Evolutionary conservation across 2,888 invertebrate genomes (phyloP).

Genomic region (Labia minor): DNA sequence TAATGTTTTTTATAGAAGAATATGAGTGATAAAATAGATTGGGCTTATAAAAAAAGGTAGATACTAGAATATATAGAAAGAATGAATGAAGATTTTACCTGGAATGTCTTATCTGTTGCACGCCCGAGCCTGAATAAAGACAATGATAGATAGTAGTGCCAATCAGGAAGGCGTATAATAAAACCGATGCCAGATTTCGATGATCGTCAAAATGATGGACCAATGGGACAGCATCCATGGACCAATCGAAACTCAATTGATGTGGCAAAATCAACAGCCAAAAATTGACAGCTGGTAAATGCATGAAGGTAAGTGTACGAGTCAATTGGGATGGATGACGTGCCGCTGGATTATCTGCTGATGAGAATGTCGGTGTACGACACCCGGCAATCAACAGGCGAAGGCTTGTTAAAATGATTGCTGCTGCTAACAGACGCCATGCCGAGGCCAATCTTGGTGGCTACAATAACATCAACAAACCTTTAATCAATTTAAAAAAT

Average conservation of each 20-base stretch:
- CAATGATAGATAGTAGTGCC: not conserved
- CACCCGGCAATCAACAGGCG: conserved; percentile 44
- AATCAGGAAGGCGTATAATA: conserved; percentile 32
- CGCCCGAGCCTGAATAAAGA: not conserved
- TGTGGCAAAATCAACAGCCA: conserved; percentile 40
- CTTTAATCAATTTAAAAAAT: no score
- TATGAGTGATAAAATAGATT: no score
- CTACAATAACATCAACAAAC: no score
- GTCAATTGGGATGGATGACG: conserved; percentile 36
- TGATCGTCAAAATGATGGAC: conserved; percentile 32
- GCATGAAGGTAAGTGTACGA: conserved; percentile 38
- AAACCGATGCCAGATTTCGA: conserved; percentile 35
- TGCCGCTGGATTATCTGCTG: conserved; percentile 42
- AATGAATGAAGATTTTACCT: no score
- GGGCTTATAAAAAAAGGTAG: no score
- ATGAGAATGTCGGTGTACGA: conserved; percentile 37
- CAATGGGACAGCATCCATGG: conserved; percentile 45
- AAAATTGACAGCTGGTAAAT: conserved; percentile 39
- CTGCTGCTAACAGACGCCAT: not conserved
- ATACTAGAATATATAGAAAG: no score
- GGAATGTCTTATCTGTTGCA: not conserved
- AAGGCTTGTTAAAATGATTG: conserved; percentile 31
- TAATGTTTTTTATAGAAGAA: no score
- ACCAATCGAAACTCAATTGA: conserved; percentile 47
- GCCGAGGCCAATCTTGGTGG: not conserved